phyloP scores from a whole-genome alignment of 2,113 vertebrate genomes.

The Crotalus horridus region DNA sequence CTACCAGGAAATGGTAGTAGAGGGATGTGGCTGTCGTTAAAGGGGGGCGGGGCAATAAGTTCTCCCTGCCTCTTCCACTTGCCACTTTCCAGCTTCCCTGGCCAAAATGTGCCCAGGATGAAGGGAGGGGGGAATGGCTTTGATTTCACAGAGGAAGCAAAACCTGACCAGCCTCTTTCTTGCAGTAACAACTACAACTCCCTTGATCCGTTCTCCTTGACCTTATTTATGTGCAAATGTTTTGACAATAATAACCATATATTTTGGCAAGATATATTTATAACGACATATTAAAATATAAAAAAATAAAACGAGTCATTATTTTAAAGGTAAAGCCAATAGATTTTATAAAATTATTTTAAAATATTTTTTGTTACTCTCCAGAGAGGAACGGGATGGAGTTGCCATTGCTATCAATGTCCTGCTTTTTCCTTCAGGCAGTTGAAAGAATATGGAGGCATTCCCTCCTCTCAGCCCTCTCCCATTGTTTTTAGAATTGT shows the following conservation, averaged over 20 bases:
- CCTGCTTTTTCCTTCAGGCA: constrained; percentile 34
- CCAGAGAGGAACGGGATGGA: too few relatives aligned
- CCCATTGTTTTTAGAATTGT: neutral
- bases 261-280: constrained; percentile 99
- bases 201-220: constrained; percentile 78
- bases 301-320: constrained; percentile 93
- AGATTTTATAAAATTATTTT: neutral
- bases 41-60: too few relatives aligned
- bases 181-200: neutral
- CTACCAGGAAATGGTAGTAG: constrained; percentile 99
- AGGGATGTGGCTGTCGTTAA: constrained; percentile 96
- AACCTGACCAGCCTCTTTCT: neutral
- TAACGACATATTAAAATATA: constrained; percentile 94
- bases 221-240: constrained; percentile 97
- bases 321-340: constrained; percentile 89
- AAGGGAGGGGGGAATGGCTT: neutral
- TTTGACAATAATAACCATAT: constrained; percentile 99
- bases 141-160: neutral
- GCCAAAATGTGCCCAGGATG: neutral
- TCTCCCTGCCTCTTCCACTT: neutral
- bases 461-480: neutral
- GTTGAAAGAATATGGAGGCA: neutral
- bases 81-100: constrained; percentile 33
- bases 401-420: neutral
- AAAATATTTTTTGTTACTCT: neutral